phyloP scores from a whole-genome alignment of 92 coral and sea anemone species.

The Ricordea florida region DNA sequence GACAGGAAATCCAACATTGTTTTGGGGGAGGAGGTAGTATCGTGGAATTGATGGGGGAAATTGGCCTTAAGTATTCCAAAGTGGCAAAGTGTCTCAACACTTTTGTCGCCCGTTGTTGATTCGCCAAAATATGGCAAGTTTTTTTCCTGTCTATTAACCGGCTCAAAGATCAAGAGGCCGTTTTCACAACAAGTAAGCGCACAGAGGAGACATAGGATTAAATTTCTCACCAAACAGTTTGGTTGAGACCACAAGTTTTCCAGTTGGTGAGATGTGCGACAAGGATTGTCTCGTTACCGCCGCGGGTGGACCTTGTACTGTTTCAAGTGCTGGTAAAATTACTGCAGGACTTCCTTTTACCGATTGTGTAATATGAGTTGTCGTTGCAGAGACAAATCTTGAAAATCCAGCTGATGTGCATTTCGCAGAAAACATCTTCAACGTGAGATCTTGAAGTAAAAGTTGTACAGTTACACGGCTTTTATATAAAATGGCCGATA shows the following conservation, averaged over 20 bases:
- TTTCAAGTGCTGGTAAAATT: conserved; percentile 71
- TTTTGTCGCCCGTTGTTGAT: too few species aligned
- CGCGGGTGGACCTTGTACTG: conserved; percentile 64
- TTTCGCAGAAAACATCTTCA: conserved; percentile 89
- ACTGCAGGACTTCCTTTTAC: conserved; percentile 86
- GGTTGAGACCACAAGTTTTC: conserved; percentile 74
- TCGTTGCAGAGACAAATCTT: conserved; percentile 87
- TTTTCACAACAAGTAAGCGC: background rate
- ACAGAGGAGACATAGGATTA: background rate
- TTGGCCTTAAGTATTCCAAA: too few species aligned
- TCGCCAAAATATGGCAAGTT: too few species aligned
- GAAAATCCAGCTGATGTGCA: conserved; percentile 88
- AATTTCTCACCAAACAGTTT: conserved; percentile 67
- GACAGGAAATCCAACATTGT: too few species aligned
- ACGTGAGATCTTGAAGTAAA: conserved; percentile 5
- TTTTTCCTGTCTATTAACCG: too few species aligned
- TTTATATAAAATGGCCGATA: conserved; percentile 81
- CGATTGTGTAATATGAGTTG: conserved; percentile 82
- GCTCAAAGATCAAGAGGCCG: background rate
- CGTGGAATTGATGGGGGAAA: too few species aligned
- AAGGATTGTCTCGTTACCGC: conserved; percentile 58
- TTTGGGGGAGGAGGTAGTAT: too few species aligned
- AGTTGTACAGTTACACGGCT: too few species aligned
- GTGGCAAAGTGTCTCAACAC: too few species aligned
- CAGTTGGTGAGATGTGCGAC: conserved; percentile 61